Evolutionary conservation across 1,140 invertebrate species (phyloP).

Genomic region (Zophobas atratus): DNA sequence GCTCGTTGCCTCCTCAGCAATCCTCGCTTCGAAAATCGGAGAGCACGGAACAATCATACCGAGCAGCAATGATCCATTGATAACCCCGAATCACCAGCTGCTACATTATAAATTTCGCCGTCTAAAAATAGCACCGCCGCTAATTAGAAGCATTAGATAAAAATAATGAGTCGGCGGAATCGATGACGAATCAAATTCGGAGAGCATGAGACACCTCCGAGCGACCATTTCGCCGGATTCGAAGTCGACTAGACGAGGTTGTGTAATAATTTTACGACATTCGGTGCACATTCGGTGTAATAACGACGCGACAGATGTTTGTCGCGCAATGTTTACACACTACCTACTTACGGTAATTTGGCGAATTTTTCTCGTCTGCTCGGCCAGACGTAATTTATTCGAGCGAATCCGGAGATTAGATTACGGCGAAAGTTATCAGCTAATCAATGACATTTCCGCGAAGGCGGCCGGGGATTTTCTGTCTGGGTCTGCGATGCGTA

Average conservation of each 20-base stretch:
- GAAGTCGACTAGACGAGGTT: conserved; percentile 31
- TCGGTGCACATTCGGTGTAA: conserved; percentile 30
- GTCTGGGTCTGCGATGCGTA: too few relatives aligned
- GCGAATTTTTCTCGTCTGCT: conserved; percentile 22
- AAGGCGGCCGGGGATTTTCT: too few relatives aligned
- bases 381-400: conserved; percentile 15
- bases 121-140: conserved; percentile 18
- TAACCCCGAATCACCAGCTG: conserved; percentile 33
- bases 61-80: conserved; percentile 36
- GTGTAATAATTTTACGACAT: conserved; percentile 42
- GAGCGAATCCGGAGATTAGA: not conserved
- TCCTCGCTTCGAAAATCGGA: not conserved
- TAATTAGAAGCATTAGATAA: conserved; percentile 39
- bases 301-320: conserved; percentile 27
- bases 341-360: conserved; percentile 31
- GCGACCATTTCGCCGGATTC: conserved; percentile 24
- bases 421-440: not conserved
- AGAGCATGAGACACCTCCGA: conserved; percentile 5
- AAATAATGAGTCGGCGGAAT: conserved; percentile 36
- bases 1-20: too few relatives aligned
- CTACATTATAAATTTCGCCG: conserved; percentile 28
- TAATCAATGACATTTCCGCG: not conserved
- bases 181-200: conserved; percentile 36
- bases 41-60: conserved; percentile 32
- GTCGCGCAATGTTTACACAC: conserved; percentile 11